Conservation (phyloP, 1,140 invertebrate genomes). For the Archegozetes longisetosus region DNA sequence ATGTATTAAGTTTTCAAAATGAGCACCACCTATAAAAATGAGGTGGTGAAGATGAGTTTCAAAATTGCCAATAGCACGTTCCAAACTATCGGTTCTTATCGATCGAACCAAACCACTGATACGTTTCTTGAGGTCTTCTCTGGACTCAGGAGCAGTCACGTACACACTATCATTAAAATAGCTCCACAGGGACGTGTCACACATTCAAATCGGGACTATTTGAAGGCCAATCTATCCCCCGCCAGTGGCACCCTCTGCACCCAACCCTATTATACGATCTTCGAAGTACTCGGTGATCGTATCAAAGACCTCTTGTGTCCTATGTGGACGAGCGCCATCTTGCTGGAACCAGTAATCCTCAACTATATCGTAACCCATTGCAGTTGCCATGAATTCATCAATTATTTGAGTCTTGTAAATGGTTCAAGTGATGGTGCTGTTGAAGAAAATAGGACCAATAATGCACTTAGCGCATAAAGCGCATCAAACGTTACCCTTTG, state of each 20-base stretch:
- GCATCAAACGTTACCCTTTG: slow-evolving; percentile 10
- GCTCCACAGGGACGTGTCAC: slow-evolving; percentile 21
- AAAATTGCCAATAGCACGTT: not conserved
- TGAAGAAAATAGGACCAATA: slow-evolving; percentile 12
- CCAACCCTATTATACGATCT: slow-evolving; percentile 3
- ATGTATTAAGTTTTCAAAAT: slow-evolving; percentile 13
- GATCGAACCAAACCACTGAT: not conserved
- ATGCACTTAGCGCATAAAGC: slow-evolving; percentile 8
- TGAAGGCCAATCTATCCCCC: slow-evolving; percentile 16
- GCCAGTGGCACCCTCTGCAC: not conserved
- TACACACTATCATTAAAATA: slow-evolving; percentile 17
- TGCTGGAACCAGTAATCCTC: slow-evolving; percentile 12
- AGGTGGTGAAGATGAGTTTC: not conserved
- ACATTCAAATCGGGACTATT: slow-evolving; percentile 16
- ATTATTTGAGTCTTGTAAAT: slow-evolving; percentile 4
- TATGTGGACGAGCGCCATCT: slow-evolving; percentile 11
- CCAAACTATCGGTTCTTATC: not conserved
- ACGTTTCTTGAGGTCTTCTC: not conserved
- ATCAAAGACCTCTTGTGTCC: not conserved
- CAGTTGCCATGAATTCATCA: slow-evolving; percentile 1
- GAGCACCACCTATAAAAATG: not conserved
- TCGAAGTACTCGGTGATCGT: not conserved
- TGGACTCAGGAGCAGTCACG: not conserved
- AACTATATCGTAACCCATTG: not conserved
- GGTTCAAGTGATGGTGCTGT: slow-evolving; percentile 5